Conservation (phyloP, 2,113 vertebrate genomes). For the Eublepharis macularius region DNA sequence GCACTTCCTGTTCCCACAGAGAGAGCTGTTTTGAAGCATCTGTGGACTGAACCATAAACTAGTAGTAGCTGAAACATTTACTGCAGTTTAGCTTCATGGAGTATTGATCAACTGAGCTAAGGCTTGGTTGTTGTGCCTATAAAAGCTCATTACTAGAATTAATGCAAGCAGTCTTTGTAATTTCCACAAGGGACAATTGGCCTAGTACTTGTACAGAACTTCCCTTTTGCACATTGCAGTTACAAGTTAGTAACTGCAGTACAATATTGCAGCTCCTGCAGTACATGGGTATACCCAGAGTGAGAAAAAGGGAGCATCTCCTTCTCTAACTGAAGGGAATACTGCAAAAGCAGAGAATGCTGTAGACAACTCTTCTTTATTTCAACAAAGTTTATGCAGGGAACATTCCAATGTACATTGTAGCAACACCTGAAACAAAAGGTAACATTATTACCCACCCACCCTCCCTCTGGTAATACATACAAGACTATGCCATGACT, state of each 20-base stretch:
- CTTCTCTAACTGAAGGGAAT: neutral
- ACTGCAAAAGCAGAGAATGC: neutral
- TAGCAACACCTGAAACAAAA: too few species aligned
- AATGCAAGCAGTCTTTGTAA: neutral
- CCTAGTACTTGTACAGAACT: neutral
- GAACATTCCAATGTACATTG: neutral
- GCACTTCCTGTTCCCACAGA: too few species aligned
- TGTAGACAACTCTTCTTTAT: neutral
- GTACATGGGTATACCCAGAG: accelerated
- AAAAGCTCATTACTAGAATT: constrained; percentile 8
- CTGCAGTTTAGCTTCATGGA: constrained; percentile 1
- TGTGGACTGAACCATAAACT: neutral
- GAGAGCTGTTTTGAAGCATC: neutral
- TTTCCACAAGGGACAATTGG: neutral
- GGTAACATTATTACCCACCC: neutral
- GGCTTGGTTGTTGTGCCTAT: too few species aligned
- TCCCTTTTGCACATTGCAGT: neutral
- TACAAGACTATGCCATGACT: too few species aligned
- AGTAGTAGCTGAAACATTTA: neutral
- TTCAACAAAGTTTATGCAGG: neutral
- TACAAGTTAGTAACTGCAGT: too few species aligned
- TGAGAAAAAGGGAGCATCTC: neutral
- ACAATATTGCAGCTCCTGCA: neutral
- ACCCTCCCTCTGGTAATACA: too few species aligned
- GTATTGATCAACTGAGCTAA: neutral